Conservation (phyloP, 2,113 vertebrate species). For the Calidris pugnax region DNA sequence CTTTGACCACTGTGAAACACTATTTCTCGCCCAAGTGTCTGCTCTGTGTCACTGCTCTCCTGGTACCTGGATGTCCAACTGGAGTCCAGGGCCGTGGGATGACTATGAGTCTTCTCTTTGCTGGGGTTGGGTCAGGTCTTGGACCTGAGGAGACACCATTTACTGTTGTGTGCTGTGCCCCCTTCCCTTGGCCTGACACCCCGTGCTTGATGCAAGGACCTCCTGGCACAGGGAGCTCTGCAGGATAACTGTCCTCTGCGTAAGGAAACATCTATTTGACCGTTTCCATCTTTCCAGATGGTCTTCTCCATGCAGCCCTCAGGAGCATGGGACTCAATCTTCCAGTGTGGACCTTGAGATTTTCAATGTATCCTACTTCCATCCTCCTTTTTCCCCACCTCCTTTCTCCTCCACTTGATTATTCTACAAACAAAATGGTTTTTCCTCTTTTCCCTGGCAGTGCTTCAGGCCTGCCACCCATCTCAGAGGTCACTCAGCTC, state of each 20-base stretch:
- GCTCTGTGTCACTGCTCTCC: neutral
- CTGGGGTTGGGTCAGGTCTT: neutral
- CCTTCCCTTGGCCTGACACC: neutral
- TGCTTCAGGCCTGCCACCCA: neutral
- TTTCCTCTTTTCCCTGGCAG: neutral
- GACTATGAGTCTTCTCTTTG: neutral
- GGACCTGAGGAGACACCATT: neutral
- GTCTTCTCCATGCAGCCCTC: accelerated
- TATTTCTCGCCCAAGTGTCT: neutral
- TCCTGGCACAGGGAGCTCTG: neutral
- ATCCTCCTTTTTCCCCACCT: neutral
- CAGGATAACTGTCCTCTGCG: neutral
- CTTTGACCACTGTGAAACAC: neutral
- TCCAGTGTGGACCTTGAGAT: neutral
- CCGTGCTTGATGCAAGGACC: neutral
- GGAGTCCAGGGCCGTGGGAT: neutral
- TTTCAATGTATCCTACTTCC: neutral
- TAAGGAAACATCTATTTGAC: neutral
- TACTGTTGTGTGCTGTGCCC: accelerated
- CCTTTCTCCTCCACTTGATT: neutral
- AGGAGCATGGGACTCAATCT: neutral
- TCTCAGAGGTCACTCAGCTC: too few relatives aligned
- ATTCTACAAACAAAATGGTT: neutral
- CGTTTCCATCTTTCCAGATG: neutral
- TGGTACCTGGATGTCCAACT: accelerated